A percentile compares a stretch with the other conserved stretches of the same genome.
Conservation (phyloP, 2,888 invertebrate species). For the Melanotus villosus region DNA sequence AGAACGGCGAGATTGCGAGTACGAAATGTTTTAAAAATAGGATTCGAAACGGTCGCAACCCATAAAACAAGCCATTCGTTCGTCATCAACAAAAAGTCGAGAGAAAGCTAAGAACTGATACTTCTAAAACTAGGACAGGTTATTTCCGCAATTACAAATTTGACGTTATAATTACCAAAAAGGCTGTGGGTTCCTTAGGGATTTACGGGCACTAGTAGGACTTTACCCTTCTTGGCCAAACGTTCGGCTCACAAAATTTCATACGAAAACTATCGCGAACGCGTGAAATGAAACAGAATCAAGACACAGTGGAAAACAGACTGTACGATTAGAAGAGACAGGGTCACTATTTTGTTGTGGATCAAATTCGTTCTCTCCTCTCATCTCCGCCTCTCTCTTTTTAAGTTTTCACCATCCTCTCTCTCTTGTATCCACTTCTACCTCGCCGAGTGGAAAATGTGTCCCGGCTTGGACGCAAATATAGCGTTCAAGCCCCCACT, state of each 20-base stretch:
- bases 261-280: conserved; percentile 63
- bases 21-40: conserved; percentile 15
- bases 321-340: conserved; percentile 68
- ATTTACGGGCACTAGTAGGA: conserved; percentile 58
- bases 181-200: not conserved
- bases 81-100: conserved; percentile 41
- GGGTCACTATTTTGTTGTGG: conserved; percentile 71
- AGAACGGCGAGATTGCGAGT: not conserved
- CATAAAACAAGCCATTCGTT: conserved; percentile 37
- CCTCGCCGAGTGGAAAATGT: conserved; percentile 59
- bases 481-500: conserved; percentile 56
- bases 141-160: conserved; percentile 54
- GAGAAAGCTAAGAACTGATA: conserved; percentile 50
- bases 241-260: conserved; percentile 61
- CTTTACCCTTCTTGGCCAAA: conserved; percentile 63
- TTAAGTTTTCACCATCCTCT: conserved; percentile 69
- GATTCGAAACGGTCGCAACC: conserved; percentile 32
- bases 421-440: conserved; percentile 68
- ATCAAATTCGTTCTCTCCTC: conserved; percentile 70
- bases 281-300: conserved; percentile 63
- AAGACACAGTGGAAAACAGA: conserved; percentile 68
- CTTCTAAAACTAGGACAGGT: conserved; percentile 54
- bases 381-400: conserved; percentile 68
- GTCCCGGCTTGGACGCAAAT: conserved; percentile 59
- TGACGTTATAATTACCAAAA: conserved; percentile 6